Base-by-base conservation (phyloP, 2,797 vertebrate species). In the Syngnathus acus region DNA sequence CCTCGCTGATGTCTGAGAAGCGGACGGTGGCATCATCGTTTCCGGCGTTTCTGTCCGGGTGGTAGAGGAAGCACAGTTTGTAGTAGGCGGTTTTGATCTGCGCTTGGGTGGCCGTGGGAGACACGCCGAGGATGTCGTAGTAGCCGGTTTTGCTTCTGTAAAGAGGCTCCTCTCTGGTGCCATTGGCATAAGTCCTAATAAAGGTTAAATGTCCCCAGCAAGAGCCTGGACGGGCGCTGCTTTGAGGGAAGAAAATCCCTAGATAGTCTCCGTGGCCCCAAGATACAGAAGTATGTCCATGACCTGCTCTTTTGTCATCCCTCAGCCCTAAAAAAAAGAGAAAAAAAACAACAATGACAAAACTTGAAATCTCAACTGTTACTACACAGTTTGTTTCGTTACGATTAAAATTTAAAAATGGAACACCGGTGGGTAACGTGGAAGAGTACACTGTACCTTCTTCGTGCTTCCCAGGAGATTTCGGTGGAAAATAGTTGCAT, bases 51-150 rank as follows among this genome's bases (percentile, higher is more conserved):
- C 91, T 88, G 85, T 97, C 95, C 0, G 95, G 95, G 68, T 97
- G 95, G 70, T 85, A 93, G 23, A 90, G 61, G 80, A 98, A 94
- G 23, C 94, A 94, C 87, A 95, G 94, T 76, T 90, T 91, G 79
- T 97, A 98, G 72, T 97, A 98, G 0, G 95, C 95, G 0, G 92
- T 92, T 85, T 98, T 98, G 62, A 98, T 94, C 79, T 97, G 94
- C 6, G 92, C 87, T 10, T 93, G 93, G 0, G 93, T 94, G 54
- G 94, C 92, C 0, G 68, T 80, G 0, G 83, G 42, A 0, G 89
- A 47, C 1, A 97, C 91, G 6, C 80, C 86, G 42, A 98, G 88
- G 59, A 95, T 80, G 0, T 96, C 94, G 4, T 97, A 98, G 59
- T 93, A 94, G 0, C 82, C 89, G 0, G 89, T 89, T 64, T 75